Percentiles rank a stretch among this genome's conserved stretches.
Evolutionary conservation across 2,113 vertebrate genomes (phyloP).

Genomic region (Sturnira hondurensis): DNA sequence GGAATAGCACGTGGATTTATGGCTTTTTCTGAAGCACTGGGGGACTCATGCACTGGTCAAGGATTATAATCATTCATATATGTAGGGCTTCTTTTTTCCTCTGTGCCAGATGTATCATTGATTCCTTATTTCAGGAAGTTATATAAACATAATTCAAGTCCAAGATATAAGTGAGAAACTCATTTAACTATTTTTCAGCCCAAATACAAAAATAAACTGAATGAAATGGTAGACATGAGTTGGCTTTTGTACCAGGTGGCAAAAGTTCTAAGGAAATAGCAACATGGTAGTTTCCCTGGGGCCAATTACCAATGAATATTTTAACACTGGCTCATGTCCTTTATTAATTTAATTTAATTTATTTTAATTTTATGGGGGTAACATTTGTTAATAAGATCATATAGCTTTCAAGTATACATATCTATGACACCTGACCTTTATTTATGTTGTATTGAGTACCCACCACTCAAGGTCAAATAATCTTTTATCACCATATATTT

Average conservation of each 20-base stretch:
- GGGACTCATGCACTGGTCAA: neutral
- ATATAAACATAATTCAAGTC: neutral
- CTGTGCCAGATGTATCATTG: conserved; percentile 20
- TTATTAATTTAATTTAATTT: neutral
- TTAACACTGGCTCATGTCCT: neutral
- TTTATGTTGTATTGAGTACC: neutral
- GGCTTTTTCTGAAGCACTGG: neutral
- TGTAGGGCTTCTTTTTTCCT: neutral
- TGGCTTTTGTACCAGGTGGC: neutral
- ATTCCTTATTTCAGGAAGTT: conserved; percentile 34
- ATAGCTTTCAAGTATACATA: neutral
- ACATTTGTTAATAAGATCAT: neutral
- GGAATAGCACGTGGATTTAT: neutral
- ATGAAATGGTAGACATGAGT: neutral
- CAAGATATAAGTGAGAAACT: neutral
- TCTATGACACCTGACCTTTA: neutral
- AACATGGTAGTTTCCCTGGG: neutral
- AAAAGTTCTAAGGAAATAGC: neutral
- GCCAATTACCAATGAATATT: neutral
- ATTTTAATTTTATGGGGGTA: neutral
- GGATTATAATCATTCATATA: conserved; percentile 19
- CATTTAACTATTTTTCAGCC: conserved; percentile 19
- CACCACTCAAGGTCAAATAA: neutral
- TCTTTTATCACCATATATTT: neutral
- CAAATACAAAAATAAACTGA: neutral